Percentiles rank a stretch among this genome's conserved stretches.
Evolutionary conservation across 2,888 invertebrate species (phyloP).

Genomic region (Torymus auratus): DNA sequence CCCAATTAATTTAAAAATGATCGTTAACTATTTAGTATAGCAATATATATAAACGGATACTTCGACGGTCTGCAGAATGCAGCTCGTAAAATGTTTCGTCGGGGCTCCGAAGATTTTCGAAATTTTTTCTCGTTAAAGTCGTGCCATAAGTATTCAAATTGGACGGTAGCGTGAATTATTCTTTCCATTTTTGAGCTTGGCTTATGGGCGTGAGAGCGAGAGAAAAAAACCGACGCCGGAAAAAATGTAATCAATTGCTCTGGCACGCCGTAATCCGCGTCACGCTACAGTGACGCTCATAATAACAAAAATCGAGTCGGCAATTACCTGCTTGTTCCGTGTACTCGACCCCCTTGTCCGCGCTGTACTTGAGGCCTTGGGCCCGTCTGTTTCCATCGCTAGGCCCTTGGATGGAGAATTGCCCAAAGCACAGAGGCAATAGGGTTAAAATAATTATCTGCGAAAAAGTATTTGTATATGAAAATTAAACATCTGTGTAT

Average conservation of each 20-base stretch:
- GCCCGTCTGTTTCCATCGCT: constrained; percentile 73
- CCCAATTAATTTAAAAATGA: constrained; percentile 38
- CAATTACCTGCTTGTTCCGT: constrained; percentile 71
- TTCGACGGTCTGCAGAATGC: not conserved
- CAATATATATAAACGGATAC: not conserved
- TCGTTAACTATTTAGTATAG: not conserved
- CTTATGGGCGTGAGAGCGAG: constrained; percentile 2
- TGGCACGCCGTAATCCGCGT: not conserved
- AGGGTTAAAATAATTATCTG: constrained; percentile 68
- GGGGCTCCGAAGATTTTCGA: constrained; percentile 8
- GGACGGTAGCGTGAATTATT: constrained; percentile 40
- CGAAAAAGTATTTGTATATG: constrained; percentile 7
- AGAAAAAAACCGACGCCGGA: constrained; percentile 3
- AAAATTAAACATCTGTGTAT: too few relatives aligned
- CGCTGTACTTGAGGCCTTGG: constrained; percentile 72
- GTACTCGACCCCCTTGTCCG: constrained; percentile 73
- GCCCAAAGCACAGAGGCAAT: constrained; percentile 69
- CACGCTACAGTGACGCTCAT: not conserved
- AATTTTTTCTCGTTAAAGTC: constrained; percentile 30
- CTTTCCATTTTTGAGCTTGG: constrained; percentile 26
- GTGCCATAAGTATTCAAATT: constrained; percentile 45
- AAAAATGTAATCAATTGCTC: constrained; percentile 34
- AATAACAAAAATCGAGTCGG: constrained; percentile 26
- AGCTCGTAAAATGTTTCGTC: constrained; percentile 19
- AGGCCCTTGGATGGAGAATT: constrained; percentile 74